These are phyloP conservation scores for Falcunculus frontatus DNA, from an alignment of 2,113 vertebrate genomes.

Conservation along the genomic window DNA sequence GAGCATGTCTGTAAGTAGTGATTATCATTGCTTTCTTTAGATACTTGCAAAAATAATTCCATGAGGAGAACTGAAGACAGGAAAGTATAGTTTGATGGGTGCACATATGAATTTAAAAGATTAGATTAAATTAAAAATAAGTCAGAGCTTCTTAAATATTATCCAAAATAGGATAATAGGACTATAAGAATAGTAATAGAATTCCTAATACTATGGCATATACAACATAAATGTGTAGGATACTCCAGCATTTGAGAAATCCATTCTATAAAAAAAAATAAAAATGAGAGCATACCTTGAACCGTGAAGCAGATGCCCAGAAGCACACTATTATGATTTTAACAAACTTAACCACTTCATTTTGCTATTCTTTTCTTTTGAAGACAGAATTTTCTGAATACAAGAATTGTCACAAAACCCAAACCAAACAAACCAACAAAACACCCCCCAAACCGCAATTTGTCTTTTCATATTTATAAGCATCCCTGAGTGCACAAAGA, in stretches of 20 bases:
- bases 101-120: background rate
- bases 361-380: background rate
- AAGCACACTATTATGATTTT: background rate
- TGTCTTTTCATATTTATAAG: background rate
- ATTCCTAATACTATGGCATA: background rate
- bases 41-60: background rate
- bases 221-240: background rate
- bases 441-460: rapidly evolving
- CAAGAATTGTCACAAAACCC: background rate
- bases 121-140: background rate
- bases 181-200: background rate
- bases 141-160: background rate
- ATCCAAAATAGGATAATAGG: background rate
- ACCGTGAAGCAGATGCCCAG: background rate
- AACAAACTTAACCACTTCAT: background rate
- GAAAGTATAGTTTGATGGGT: background rate
- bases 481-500: background rate
- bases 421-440: background rate
- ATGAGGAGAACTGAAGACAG: background rate
- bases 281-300: background rate
- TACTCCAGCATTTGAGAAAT: background rate
- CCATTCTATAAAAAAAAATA: background rate
- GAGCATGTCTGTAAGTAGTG: background rate
- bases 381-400: background rate
- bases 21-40: background rate